These are phyloP conservation scores for Stenodema calcarata DNA, from an alignment of 2,888 invertebrate genomes.

Conservation along the genomic window DNA sequence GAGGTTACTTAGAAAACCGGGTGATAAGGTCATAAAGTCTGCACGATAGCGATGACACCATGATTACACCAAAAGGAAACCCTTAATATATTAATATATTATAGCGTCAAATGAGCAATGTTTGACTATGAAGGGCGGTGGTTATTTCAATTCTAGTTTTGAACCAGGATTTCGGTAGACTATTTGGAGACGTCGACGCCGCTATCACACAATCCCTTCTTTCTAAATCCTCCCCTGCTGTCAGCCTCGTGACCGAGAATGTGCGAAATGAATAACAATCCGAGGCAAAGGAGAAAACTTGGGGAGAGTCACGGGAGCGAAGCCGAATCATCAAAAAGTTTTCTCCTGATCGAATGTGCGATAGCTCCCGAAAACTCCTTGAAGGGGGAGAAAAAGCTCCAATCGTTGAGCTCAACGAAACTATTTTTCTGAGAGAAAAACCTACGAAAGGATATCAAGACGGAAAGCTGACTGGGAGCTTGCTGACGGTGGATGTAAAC, in stretches of 20 bases:
- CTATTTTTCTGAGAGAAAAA: not conserved
- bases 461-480: conserved; percentile 13
- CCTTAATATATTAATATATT: no score
- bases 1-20: no score
- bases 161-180: no score
- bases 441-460: not conserved
- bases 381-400: not conserved
- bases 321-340: not conserved
- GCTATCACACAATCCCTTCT: no score
- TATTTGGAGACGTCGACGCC: no score
- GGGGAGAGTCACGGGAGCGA: not conserved
- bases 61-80: no score
- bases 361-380: not conserved
- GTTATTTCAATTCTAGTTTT: no score
- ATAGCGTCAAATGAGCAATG: no score
- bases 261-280: not conserved
- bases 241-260: not conserved
- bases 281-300: not conserved
- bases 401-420: not conserved
- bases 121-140: no score
- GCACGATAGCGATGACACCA: no score
- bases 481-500: conserved; percentile 26
- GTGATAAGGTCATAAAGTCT: no score
- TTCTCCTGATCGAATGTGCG: not conserved
- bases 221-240: not conserved